Conservation (phyloP, 2,113 vertebrate genomes). For the Talpa occidentalis region DNA sequence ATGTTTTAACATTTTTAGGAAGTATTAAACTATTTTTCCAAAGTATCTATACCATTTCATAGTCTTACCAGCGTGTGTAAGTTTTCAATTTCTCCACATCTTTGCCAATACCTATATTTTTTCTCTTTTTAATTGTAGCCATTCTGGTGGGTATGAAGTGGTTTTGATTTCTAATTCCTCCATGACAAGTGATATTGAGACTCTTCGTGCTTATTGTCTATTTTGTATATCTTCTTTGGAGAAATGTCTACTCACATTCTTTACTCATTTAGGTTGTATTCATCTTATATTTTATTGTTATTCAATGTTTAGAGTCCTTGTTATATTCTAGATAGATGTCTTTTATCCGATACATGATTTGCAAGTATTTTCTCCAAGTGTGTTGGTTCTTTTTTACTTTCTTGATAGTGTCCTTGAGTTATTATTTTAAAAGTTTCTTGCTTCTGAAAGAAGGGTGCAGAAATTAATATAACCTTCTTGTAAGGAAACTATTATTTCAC, state of each 20-base stretch:
- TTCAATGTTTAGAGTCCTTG: conserved; percentile 19
- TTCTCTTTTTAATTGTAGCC: neutral
- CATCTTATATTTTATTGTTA: conserved; percentile 22
- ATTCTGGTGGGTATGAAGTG: neutral
- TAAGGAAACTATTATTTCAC: neutral
- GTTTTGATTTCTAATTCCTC: conserved; percentile 30
- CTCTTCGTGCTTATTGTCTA: neutral
- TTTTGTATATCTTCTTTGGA: neutral
- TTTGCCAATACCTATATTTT: neutral
- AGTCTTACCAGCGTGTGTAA: neutral
- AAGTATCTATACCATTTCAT: neutral
- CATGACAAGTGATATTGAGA: neutral
- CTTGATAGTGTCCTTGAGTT: neutral
- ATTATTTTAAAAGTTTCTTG: neutral
- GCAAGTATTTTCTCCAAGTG: neutral
- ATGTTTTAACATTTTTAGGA: neutral
- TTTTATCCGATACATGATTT: neutral
- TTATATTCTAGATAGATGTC: neutral
- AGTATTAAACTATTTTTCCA: neutral
- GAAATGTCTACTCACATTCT: neutral
- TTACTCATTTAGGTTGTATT: conserved; percentile 10
- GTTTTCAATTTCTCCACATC: neutral
- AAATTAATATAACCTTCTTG: neutral
- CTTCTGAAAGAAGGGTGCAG: neutral
- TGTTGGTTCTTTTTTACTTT: neutral